phyloP scores from a whole-genome alignment of 1,140 invertebrate genomes.

The Meloidogyne chitwoodi region DNA sequence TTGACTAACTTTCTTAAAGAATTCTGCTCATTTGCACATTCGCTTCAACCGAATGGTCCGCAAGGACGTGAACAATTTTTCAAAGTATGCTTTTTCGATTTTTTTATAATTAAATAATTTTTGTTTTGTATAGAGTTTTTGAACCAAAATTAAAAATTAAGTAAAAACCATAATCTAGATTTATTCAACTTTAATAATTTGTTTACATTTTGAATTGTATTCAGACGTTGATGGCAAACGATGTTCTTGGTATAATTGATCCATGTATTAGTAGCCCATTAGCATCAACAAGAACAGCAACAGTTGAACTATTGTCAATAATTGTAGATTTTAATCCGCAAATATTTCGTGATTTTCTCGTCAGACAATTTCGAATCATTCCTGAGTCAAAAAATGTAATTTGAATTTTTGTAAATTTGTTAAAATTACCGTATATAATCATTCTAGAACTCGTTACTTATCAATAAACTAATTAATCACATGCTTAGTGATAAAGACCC shows the following conservation, averaged over 20 bases:
- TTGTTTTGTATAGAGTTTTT: no score
- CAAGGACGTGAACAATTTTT: constrained; percentile 94
- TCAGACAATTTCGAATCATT: constrained; percentile 43
- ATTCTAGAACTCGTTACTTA: constrained; percentile 70
- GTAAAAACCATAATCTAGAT: background rate
- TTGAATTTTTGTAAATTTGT: background rate
- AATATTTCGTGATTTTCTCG: constrained; percentile 86
- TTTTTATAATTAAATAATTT: constrained; percentile 37
- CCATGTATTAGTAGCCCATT: constrained; percentile 69
- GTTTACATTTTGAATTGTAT: background rate
- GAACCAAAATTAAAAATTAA: background rate
- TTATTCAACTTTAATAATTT: background rate
- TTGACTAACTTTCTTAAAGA: constrained; percentile 95
- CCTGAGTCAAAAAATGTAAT: constrained; percentile 38
- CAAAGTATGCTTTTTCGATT: constrained; percentile 65
- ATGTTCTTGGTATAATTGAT: constrained; percentile 87
- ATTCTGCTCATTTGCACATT: constrained; percentile 82
- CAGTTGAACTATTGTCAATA: constrained; percentile 94
- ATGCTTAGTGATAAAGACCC: constrained; percentile 71
- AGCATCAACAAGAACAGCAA: constrained; percentile 81
- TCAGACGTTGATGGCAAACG: constrained; percentile 80
- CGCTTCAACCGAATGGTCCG: constrained; percentile 63
- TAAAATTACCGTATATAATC: background rate
- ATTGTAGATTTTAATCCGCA: constrained; percentile 97
- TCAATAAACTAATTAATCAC: constrained; percentile 96